These are phyloP conservation scores for Parelbella ahira DNA, from an alignment of 2,888 invertebrate species.

Conservation along the genomic window DNA sequence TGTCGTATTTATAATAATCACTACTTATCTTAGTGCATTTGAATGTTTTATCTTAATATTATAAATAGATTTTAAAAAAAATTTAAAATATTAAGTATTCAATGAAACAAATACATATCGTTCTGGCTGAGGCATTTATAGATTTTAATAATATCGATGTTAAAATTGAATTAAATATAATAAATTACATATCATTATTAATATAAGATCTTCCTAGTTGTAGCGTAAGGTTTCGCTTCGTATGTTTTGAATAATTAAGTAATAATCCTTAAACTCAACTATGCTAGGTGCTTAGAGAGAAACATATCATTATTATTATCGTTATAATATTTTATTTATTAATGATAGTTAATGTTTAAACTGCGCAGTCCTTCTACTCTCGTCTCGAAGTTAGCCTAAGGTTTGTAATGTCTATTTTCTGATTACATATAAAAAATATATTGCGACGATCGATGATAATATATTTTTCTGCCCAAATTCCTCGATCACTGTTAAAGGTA, in stretches of 20 bases:
- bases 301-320: conserved; percentile 55
- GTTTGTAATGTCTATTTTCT: conserved; percentile 54
- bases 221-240: conserved; percentile 37
- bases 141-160: conserved; percentile 59
- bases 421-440: conserved; percentile 46
- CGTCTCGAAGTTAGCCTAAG: conserved; percentile 40
- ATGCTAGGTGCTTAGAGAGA: conserved; percentile 64
- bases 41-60: conserved; percentile 55
- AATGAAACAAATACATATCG: conserved; percentile 76
- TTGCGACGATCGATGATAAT: conserved; percentile 35
- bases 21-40: conserved; percentile 38
- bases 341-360: conserved; percentile 29
- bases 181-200: conserved; percentile 31
- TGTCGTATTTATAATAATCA: conserved; percentile 33
- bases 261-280: conserved; percentile 30
- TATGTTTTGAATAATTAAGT: conserved; percentile 27
- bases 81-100: conserved; percentile 56
- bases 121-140: conserved; percentile 79
- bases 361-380: conserved; percentile 20
- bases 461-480: conserved; percentile 60
- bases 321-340: conserved; percentile 33
- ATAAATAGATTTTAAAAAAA: conserved; percentile 49
- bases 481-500: conserved; percentile 59
- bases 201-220: conserved; percentile 39
- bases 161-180: conserved; percentile 35